A percentile compares a stretch with the other conserved stretches of the same genome.
phyloP scores from a whole-genome alignment of 2,113 vertebrate genomes.

The Corythornis vintsioides region DNA sequence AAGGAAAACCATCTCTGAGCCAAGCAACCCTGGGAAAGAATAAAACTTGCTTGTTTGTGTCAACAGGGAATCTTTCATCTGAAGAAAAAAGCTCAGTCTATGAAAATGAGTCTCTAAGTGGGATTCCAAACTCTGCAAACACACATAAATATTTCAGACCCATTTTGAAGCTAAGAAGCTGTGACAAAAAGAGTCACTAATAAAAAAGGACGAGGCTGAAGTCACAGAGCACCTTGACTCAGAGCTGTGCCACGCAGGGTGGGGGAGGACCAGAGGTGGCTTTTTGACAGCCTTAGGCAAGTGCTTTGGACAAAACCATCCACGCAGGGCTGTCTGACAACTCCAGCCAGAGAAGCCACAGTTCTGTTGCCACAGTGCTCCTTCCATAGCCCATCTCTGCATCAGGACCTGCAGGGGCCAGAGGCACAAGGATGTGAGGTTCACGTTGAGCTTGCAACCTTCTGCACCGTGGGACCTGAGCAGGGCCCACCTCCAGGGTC shows the following conservation, averaged over 20 bases:
- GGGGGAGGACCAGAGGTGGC: neutral
- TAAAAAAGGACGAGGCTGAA: neutral
- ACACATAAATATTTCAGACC: neutral
- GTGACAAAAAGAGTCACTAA: neutral
- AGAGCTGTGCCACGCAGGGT: rapidly evolving
- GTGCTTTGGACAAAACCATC: neutral
- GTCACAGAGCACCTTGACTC: neutral
- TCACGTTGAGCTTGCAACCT: neutral
- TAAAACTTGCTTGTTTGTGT: neutral
- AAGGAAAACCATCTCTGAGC: neutral
- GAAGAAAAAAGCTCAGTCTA: neutral
- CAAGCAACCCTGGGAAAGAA: neutral
- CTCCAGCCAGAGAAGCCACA: neutral
- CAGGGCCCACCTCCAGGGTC: rapidly evolving
- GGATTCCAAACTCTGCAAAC: neutral
- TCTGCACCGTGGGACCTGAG: neutral
- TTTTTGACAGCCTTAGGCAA: neutral
- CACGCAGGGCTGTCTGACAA: rapidly evolving
- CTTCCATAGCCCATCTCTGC: neutral
- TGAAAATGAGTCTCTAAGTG: neutral
- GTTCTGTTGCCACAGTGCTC: neutral
- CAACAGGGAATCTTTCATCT: neutral
- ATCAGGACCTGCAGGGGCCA: neutral
- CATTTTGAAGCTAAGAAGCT: neutral
- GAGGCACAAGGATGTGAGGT: neutral